Base-by-base conservation (phyloP, 2,888 invertebrate genomes). In the Mythimna albipuncta region DNA sequence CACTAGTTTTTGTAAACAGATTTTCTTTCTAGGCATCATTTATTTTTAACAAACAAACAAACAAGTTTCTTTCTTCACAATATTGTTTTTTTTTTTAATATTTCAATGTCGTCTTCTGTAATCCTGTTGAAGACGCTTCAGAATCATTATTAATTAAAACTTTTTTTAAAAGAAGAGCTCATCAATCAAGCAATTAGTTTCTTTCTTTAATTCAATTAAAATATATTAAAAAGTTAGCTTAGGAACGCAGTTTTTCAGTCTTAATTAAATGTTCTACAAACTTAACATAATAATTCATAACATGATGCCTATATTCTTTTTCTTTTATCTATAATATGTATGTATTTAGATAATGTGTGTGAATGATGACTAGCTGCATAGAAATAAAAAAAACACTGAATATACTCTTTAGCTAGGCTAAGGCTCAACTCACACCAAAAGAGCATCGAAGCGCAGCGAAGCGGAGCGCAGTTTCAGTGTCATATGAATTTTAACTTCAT, bases 101-200 rank as follows among this genome's bases (percentile, higher is more conserved):
- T 26, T 52, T 64, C n/a, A 44, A 41, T 13, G n/a, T 54, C 4
- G n/a, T 6, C 58, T 62, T 16, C 4, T 21, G 4, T 57, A 58
- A 35, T 35, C 19, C 6, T 21, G 1, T 13, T 62, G 0, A n/a
- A 63, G 35, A 16, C 10, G 16, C 16, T 47, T 11, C 52, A 38
- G 10, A 21, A 35, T 54, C 10, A 7, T 13, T 38, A 19, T 47
- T 54, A 44, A 52, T 73, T 38, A 11, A 26, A 72, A 64, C 41
- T 73, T 73, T 64, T 52, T n/a, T 13, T 0, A 44, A 26, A 13
- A 32, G 3, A 41, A 13, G 21, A 59, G 6, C 2, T 35, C n/a
- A 64, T 38, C 59, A 44, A 11, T 59, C 4, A 64, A 64, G 4
- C 11, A 52, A 35, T 64, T 50, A 3, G 9, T 58, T 58, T 47